Evolutionary conservation across 30 jellyfish, hydroid and myxozoan species (phyloP).

Genomic region (Turritopsis dohrnii): DNA sequence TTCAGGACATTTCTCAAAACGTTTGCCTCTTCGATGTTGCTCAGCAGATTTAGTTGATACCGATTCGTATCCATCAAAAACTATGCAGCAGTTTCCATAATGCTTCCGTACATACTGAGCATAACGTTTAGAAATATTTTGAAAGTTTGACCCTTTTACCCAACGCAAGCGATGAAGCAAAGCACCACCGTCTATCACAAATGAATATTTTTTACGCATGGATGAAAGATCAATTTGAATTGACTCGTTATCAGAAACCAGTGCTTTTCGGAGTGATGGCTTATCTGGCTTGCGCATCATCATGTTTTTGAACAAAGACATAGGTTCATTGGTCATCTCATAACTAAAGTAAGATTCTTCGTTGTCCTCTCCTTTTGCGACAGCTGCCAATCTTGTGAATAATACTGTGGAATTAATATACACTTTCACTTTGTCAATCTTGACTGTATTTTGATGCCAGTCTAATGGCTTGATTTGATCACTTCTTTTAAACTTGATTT

Average conservation of each 20-base stretch:
- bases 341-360: constrained; percentile 15
- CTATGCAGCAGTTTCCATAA: not conserved
- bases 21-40: constrained; percentile 9
- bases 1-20: not conserved
- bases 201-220: not conserved
- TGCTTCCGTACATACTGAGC: constrained; percentile 11
- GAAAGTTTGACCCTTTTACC: not conserved
- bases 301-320: constrained; percentile 27
- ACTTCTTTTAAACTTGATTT: not conserved
- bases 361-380: constrained; percentile 31
- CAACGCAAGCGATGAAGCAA: constrained; percentile 24
- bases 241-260: not conserved
- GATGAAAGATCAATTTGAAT: not conserved
- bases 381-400: constrained; percentile 46
- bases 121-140: not conserved
- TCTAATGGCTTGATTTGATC: not conserved
- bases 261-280: not conserved
- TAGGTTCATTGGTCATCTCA: constrained; percentile 39
- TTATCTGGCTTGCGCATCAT: constrained; percentile 51
- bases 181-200: constrained; percentile 35
- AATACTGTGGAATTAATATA: constrained; percentile 32
- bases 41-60: not conserved
- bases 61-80: constrained; percentile 28
- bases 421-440: constrained; percentile 18
- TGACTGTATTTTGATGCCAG: not conserved